Evolutionary conservation across 1,140 invertebrate genomes (phyloP).

Genomic region (Andricus grossulariae): DNA sequence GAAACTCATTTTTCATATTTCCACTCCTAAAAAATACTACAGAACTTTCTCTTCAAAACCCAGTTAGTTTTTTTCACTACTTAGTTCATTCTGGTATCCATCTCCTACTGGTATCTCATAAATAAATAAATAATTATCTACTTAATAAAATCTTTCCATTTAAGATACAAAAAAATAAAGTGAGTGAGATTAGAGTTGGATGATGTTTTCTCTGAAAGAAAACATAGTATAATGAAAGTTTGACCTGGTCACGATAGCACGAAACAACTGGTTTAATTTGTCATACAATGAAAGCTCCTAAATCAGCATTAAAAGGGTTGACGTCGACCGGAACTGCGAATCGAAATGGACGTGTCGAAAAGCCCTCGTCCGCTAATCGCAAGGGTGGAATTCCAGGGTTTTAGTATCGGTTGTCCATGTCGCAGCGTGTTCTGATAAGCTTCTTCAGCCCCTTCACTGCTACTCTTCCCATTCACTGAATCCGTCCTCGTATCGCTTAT

Average conservation of each 20-base stretch:
- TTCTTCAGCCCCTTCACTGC: slow-evolving; percentile 30
- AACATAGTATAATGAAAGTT: slow-evolving; percentile 48
- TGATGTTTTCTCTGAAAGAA: background rate
- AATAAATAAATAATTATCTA: too few relatives aligned
- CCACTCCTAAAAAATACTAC: too few relatives aligned
- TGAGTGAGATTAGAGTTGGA: too few relatives aligned
- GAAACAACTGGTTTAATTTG: slow-evolving; percentile 57
- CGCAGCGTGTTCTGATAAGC: slow-evolving; percentile 53
- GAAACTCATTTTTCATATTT: too few relatives aligned
- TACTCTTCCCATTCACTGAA: slow-evolving; percentile 11
- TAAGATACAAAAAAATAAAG: too few relatives aligned
- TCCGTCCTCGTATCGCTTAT: too few relatives aligned
- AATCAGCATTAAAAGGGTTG: slow-evolving; percentile 49
- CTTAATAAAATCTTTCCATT: too few relatives aligned
- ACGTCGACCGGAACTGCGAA: slow-evolving; percentile 21
- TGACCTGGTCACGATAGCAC: slow-evolving; percentile 42
- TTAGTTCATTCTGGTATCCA: too few relatives aligned
- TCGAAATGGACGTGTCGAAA: slow-evolving; percentile 44
- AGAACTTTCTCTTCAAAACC: too few relatives aligned
- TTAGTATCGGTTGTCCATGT: slow-evolving; percentile 49
- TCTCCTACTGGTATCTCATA: too few relatives aligned
- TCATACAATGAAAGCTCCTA: slow-evolving; percentile 39
- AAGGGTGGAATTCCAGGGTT: slow-evolving; percentile 47
- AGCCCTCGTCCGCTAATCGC: slow-evolving; percentile 51
- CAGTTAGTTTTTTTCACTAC: too few relatives aligned